Conservation (phyloP, 1,140 invertebrate species). For the Nebria ingens region DNA sequence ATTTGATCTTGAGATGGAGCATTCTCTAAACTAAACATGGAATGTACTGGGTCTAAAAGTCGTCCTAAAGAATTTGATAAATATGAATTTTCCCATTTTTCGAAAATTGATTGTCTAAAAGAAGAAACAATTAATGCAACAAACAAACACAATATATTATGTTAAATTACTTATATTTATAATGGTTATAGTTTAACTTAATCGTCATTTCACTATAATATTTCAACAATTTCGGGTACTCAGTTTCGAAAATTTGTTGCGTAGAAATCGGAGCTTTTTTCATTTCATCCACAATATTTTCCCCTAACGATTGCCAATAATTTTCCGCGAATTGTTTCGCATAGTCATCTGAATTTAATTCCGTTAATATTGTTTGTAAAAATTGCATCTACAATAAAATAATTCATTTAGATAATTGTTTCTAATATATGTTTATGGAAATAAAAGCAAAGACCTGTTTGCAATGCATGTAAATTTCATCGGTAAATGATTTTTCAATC, state of each 20-base stretch:
- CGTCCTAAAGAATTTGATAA: slow-evolving; percentile 72
- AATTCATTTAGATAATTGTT: no score
- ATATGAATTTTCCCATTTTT: slow-evolving; percentile 78
- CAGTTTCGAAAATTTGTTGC: slow-evolving; percentile 79
- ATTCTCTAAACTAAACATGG: slow-evolving; percentile 58
- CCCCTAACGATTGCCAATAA: slow-evolving; percentile 41
- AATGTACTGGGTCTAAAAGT: slow-evolving; percentile 74
- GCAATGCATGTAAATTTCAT: slow-evolving; percentile 56
- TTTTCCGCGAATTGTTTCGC: slow-evolving; percentile 39
- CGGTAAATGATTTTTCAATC: slow-evolving; percentile 65
- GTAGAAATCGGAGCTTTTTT: slow-evolving; percentile 53
- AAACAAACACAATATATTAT: slow-evolving; percentile 12
- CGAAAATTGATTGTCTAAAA: slow-evolving; percentile 38
- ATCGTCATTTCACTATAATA: slow-evolving; percentile 44
- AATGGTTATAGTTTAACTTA: slow-evolving; percentile 41
- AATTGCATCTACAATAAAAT: slow-evolving; percentile 30
- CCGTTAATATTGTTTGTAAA: slow-evolving; percentile 41
- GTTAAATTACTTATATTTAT: slow-evolving; percentile 36
- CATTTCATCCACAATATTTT: slow-evolving; percentile 39
- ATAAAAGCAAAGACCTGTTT: slow-evolving; percentile 48
- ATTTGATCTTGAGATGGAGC: slow-evolving; percentile 55
- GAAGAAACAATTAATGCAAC: slow-evolving; percentile 15
- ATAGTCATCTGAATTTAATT: slow-evolving; percentile 40
- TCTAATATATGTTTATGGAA: neutral
- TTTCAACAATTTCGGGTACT: slow-evolving; percentile 76